These are phyloP conservation scores for Microcaecilia unicolor DNA, from an alignment of 2,797 vertebrate genomes.

Conservation along the genomic window DNA sequence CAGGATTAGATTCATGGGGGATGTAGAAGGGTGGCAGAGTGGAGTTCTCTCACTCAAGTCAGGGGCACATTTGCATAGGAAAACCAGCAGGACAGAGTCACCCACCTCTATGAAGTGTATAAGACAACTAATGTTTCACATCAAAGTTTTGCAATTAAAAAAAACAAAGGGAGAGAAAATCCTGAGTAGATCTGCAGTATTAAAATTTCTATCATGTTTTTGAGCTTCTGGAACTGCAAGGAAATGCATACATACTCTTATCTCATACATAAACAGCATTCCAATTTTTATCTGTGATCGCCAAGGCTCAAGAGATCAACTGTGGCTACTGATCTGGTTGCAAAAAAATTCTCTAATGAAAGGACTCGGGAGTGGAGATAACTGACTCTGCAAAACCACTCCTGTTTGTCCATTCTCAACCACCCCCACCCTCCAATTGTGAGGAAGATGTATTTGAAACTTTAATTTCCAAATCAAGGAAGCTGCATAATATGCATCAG, in stretches of 20 bases:
- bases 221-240: conserved; percentile 1
- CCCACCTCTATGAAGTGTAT: background rate
- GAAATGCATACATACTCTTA: background rate
- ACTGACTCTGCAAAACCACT: background rate
- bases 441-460: conserved; percentile 9
- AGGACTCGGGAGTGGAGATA: background rate
- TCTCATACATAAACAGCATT: background rate
- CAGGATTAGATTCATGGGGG: conserved; percentile 1
- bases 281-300: background rate
- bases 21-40: background rate
- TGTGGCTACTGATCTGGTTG: conserved; percentile 6
- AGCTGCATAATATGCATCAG: background rate
- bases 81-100: conserved; percentile 3
- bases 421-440: background rate
- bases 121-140: background rate
- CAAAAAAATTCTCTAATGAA: conserved; percentile 10
- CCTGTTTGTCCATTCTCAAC: conserved; percentile 6
- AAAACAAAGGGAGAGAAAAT: background rate
- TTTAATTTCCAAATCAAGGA: background rate
- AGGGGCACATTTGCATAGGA: conserved; percentile 10
- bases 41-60: conserved; percentile 7
- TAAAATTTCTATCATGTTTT: background rate
- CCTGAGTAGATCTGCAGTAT: conserved; percentile 1
- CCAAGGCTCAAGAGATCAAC: conserved; percentile 10
- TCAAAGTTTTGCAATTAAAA: background rate